Conservation (phyloP, 2,797 vertebrate species). For the Paguma larvata region DNA sequence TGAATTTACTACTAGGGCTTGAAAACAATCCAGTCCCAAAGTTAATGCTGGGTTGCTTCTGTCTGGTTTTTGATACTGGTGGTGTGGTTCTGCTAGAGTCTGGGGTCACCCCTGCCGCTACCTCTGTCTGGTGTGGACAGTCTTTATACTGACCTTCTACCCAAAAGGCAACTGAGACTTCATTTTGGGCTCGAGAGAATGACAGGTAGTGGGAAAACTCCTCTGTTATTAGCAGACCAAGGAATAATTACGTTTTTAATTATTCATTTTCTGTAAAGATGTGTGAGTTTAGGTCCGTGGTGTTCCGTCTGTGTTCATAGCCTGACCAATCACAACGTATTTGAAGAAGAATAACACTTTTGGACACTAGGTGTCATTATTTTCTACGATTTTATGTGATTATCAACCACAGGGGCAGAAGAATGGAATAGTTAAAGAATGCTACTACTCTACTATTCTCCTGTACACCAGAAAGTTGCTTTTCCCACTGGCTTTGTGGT, state of each 20-base stretch:
- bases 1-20: background rate
- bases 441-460: accelerated
- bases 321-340: background rate
- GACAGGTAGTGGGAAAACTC: background rate
- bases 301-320: background rate
- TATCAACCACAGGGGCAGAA: background rate
- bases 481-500: background rate
- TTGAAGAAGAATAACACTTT: slow-evolving; percentile 32
- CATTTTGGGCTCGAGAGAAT: background rate
- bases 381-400: slow-evolving; percentile 70
- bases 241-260: background rate
- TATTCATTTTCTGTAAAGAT: background rate
- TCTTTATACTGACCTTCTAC: background rate
- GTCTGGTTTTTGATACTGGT: background rate
- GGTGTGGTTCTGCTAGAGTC: background rate
- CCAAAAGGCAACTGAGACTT: background rate
- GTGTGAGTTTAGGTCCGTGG: background rate
- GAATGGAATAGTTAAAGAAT: background rate
- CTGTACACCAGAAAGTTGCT: background rate
- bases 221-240: background rate
- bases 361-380: slow-evolving; percentile 83
- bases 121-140: background rate
- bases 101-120: background rate
- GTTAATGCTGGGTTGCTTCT: background rate
- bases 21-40: background rate